Percentiles rank a stretch among this genome's conserved stretches.
These are phyloP conservation scores for Dryobota labecula DNA, from an alignment of 2,888 invertebrate species.

Conservation along the genomic window DNA sequence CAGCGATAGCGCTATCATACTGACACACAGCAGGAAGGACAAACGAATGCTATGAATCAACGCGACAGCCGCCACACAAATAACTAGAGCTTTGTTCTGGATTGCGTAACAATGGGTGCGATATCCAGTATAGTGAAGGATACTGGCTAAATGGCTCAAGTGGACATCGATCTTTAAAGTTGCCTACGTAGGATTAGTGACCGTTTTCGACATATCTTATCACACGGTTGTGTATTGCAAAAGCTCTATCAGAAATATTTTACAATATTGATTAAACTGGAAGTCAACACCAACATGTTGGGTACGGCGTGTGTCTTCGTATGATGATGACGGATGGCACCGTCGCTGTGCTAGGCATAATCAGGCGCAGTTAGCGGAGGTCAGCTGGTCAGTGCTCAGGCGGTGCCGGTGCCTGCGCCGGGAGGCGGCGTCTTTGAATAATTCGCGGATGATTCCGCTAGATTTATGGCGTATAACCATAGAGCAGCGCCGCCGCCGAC, in stretches of 20 bases:
- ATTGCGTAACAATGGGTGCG: conserved; percentile 71
- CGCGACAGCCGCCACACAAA: conserved; percentile 66
- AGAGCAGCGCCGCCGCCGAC: conserved; percentile 79
- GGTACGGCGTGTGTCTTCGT: not conserved
- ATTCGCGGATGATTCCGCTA: conserved; percentile 84
- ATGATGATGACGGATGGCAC: not conserved
- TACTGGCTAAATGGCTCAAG: conserved; percentile 25
- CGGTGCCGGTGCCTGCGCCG: conserved; percentile 32
- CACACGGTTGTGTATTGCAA: no score
- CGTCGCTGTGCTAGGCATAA: conserved; percentile 19
- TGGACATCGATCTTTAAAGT: conserved; percentile 10
- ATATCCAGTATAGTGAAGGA: conserved; percentile 49
- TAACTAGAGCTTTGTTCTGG: conserved; percentile 73
- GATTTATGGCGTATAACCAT: conserved; percentile 88
- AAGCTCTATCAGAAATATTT: not conserved
- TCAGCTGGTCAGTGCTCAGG: conserved; percentile 45
- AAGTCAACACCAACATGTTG: not conserved
- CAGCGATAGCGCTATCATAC: conserved; percentile 79
- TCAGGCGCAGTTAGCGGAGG: conserved; percentile 47
- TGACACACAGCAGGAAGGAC: conserved; percentile 81
- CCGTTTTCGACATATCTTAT: not conserved
- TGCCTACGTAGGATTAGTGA: not conserved
- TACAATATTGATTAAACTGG: not conserved
- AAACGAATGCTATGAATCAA: conserved; percentile 85
- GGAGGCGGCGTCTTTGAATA: conserved; percentile 86